Base-by-base conservation (phyloP, 2,797 vertebrate species). In the Microchirus variegatus region DNA sequence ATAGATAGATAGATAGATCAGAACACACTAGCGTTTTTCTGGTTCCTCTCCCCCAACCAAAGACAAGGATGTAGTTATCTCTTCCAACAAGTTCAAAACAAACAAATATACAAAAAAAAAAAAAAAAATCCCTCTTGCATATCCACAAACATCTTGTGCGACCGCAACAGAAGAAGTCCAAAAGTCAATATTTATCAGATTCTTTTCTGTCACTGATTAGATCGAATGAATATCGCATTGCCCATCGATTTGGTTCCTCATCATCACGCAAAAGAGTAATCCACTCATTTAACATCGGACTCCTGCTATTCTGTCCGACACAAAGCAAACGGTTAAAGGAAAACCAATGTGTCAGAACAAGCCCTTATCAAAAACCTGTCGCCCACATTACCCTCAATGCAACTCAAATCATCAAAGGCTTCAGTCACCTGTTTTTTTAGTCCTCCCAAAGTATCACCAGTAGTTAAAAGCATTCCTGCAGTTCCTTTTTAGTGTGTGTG, bases 131-230 rank as follows among this genome's bases (percentile, higher is more conserved):
- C 14, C 9, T 11, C 8, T 1, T 3, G 10, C 19, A 41, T 46
- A 40, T 41, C 4, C 16, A 19, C 15, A 54, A 47, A 16, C 35
- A 9, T 57, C 2, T 4, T 31, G 31, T 31, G 31, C n/a, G 10
- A 36, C 7, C 19, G 1, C 36, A 18, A 19, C 36, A 10, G 4
- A 19, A 19, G n/a, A 18, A 11, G 18, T 37, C 15, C 16, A 53
- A 48, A 54, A 55, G 22, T 55, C 16, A 11, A 18, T 41, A 22
- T 44, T 50, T 10, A 36, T 54, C 36, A 17, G 10, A 11, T 53
- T 47, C 16, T 56, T 9, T 36, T 49, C 9, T 38, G 19, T 44
- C 59, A 19, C 11, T 4, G 7, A 16, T 36, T 13, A 13, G 45
- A 41, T 57, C 1, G 42, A 49, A 56, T 17, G 0, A 54, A 40